A percentile compares a stretch with the other conserved stretches of the same genome.
Evolutionary conservation across 2,113 vertebrate genomes (phyloP).

Genomic region (Meles meles): DNA sequence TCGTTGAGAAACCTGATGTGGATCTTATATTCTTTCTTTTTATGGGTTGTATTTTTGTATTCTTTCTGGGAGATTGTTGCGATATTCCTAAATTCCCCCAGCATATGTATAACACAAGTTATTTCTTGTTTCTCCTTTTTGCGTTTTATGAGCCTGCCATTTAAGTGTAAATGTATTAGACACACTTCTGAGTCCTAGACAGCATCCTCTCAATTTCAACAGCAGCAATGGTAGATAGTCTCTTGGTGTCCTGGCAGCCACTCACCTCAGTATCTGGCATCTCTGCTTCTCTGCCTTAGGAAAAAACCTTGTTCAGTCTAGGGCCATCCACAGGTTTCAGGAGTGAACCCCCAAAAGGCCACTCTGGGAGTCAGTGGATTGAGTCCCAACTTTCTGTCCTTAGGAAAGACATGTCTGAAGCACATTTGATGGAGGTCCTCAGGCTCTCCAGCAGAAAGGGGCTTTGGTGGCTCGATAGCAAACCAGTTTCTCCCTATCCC

Average conservation of each 20-base stretch:
- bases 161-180: not conserved
- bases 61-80: not conserved
- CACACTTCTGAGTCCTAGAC: no score
- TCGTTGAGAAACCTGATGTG: not conserved
- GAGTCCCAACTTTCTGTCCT: not conserved
- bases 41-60: not conserved
- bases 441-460: not conserved
- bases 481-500: accelerated
- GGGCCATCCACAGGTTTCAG: not conserved
- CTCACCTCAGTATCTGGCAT: accelerated
- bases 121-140: not conserved
- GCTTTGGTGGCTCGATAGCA: not conserved
- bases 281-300: not conserved
- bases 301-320: not conserved
- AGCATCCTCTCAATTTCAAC: accelerated
- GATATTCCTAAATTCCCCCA: not conserved
- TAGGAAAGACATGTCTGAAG: not conserved
- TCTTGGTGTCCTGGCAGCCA: accelerated
- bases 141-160: not conserved
- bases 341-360: not conserved
- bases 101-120: not conserved
- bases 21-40: not conserved
- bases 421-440: not conserved
- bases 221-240: no score
- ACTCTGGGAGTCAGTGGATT: not conserved